phyloP scores from a whole-genome alignment of 2,888 invertebrate genomes.

The Ischnura elegans region DNA sequence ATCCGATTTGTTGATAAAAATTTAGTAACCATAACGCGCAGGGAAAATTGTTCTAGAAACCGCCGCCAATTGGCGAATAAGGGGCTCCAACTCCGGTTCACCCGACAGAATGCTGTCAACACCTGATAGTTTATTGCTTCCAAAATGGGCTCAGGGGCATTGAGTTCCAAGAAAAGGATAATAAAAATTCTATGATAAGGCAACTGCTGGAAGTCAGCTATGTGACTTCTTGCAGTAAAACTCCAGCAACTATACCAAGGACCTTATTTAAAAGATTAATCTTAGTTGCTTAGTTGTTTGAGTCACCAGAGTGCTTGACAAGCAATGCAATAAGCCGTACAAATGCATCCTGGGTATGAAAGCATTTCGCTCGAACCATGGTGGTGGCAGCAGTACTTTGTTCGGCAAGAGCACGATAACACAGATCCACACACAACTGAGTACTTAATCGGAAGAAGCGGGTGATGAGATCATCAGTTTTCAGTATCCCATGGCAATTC shows the following conservation, averaged over 20 bases:
- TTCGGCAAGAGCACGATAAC: constrained; percentile 91
- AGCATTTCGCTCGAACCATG: constrained; percentile 92
- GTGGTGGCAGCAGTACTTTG: constrained; percentile 83
- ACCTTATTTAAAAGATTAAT: constrained; percentile 97
- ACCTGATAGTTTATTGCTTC: constrained; percentile 96
- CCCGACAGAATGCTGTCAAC: constrained; percentile 97
- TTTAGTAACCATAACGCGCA: too few species aligned
- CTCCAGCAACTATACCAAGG: constrained; percentile 96
- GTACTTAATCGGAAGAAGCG: constrained; percentile 98
- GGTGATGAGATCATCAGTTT: constrained; percentile 98
- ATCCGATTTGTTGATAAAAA: too few species aligned
- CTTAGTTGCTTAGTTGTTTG: constrained; percentile 95
- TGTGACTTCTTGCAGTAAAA: constrained; percentile 95
- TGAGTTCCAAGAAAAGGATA: constrained; percentile 97
- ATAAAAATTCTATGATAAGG: constrained; percentile 98
- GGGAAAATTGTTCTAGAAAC: too few species aligned
- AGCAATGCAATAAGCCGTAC: constrained; percentile 95
- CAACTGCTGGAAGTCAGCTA: constrained; percentile 95
- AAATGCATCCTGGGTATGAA: constrained; percentile 96
- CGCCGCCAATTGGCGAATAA: too few species aligned
- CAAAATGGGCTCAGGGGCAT: constrained; percentile 94
- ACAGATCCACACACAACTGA: constrained; percentile 97
- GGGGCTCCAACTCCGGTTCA: too few species aligned
- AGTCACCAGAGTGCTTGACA: constrained; percentile 96
- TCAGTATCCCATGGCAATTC: constrained; percentile 97